Evolutionary conservation across 2,888 invertebrate genomes (phyloP), one percentile per base, ranked within the genome.

Genomic region (Taphrorychus bicolor): DNA sequence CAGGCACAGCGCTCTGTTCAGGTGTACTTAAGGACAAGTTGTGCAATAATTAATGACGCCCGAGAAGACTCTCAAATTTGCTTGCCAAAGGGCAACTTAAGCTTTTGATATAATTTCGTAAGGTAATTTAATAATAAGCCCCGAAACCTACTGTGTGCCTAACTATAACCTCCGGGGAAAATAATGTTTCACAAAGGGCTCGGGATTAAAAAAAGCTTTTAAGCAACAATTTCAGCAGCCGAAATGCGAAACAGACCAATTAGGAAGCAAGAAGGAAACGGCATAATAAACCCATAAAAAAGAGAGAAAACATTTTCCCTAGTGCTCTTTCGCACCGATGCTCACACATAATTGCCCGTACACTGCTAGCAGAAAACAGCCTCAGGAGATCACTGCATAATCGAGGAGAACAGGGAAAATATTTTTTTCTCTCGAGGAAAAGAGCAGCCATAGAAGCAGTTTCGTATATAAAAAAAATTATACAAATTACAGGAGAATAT

Each of bases 311-410:
- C 51, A 18, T 18, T 51, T 14, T 22, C 32, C 9, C 16, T 45
- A 45, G 5, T 11, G 45, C 14, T 5, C 45, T 17, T 19, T 19
- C 51, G 51, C 51, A 51, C 22, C 21, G 51, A 51, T 51, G 51
- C 51, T 51, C 51, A 22, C 19, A 19, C 51, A 51, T 51, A 51
- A 51, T 51, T 51, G 22, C 51, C 22, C 22, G n/a, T 51, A 21
- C 51, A 2, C 21, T 51, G 18, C 19, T n/a, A 22, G 51, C 19
- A 19, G 18, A n/a, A 19, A 22, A 18, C 22, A 21, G n/a, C 9
- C 18, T 21, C 51, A 18, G 21, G 22, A 18, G 51, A 21, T 51
- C 22, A 11, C 17, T 51, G 51, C 19, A 51, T 51, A 51, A 51
- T 51, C 51, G 45, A 45, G 16, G 16, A 42, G 16, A 45, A 16